These are phyloP conservation scores for Netelia inedita DNA, from an alignment of 2,888 invertebrate species.

Conservation along the genomic window DNA sequence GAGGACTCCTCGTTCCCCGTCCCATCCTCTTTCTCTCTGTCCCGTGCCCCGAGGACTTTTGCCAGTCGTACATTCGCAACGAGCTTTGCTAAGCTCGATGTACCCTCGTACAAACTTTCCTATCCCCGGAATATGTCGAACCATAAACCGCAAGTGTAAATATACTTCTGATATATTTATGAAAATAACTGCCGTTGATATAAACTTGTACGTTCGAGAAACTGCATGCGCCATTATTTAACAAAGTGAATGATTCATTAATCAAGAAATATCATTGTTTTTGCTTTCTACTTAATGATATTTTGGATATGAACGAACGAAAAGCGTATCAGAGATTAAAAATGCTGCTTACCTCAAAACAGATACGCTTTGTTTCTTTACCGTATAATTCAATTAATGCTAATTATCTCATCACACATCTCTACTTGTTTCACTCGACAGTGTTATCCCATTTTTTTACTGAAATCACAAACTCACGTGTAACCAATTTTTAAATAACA, in stretches of 20 bases:
- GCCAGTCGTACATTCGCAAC: constrained; percentile 30
- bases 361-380: no score
- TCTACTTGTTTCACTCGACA: no score
- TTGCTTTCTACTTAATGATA: no score
- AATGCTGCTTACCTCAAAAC: no score
- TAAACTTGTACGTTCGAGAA: neutral
- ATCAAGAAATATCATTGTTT: neutral
- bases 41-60: constrained; percentile 38
- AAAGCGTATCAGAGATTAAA: no score
- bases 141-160: constrained; percentile 2
- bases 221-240: neutral
- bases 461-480: no score
- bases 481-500: no score
- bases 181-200: neutral
- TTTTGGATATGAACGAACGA: no score
- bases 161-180: neutral
- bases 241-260: neutral
- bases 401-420: no score
- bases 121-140: constrained; percentile 20
- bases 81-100: constrained; percentile 41
- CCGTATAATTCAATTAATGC: no score
- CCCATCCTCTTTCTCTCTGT: constrained; percentile 6
- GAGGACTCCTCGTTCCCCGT: constrained; percentile 12
- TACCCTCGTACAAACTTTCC: constrained; percentile 53
- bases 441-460: no score